Conservation (phyloP, 2,797 vertebrate species). For the Chromis chromis region DNA sequence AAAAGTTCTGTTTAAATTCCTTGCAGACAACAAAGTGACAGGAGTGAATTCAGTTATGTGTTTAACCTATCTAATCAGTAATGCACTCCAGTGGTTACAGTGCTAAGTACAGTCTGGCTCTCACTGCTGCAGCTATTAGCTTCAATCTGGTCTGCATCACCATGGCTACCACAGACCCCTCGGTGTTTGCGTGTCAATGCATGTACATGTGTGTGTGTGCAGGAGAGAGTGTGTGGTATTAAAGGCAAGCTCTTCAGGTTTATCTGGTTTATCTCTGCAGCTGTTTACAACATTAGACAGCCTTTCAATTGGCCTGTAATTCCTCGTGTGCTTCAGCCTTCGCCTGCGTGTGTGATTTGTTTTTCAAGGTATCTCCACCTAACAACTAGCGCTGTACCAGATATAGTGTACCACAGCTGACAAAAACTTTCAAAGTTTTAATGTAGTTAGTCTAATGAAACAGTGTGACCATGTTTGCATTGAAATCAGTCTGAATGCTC, state of each 20-base stretch:
- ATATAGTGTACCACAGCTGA: not conserved
- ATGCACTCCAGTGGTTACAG: conserved; percentile 21
- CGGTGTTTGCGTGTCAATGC: conserved; percentile 16
- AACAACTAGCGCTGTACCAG: not conserved
- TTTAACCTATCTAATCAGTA: conserved; percentile 6
- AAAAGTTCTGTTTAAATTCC: conserved; percentile 17
- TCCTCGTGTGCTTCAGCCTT: conserved; percentile 28
- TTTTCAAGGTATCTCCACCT: conserved; percentile 26
- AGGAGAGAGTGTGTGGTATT: conserved; percentile 3
- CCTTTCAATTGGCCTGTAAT: conserved; percentile 54
- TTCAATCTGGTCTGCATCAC: conserved; percentile 50
- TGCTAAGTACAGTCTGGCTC: conserved; percentile 39
- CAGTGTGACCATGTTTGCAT: fast-evolving
- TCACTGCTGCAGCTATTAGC: conserved; percentile 27
- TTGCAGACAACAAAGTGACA: not conserved
- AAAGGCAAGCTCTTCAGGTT: conserved; percentile 70
- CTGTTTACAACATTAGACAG: conserved; percentile 51
- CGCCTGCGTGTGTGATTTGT: not conserved
- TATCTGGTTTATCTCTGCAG: conserved; percentile 69
- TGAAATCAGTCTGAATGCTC: conserved; percentile 20
- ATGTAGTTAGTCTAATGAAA: conserved; percentile 3
- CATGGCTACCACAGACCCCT: conserved; percentile 40
- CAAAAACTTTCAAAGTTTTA: not conserved
- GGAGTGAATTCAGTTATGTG: not conserved
- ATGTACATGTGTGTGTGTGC: not conserved